Base-by-base conservation (phyloP, 2,888 invertebrate species). In the Erynnis tages region DNA sequence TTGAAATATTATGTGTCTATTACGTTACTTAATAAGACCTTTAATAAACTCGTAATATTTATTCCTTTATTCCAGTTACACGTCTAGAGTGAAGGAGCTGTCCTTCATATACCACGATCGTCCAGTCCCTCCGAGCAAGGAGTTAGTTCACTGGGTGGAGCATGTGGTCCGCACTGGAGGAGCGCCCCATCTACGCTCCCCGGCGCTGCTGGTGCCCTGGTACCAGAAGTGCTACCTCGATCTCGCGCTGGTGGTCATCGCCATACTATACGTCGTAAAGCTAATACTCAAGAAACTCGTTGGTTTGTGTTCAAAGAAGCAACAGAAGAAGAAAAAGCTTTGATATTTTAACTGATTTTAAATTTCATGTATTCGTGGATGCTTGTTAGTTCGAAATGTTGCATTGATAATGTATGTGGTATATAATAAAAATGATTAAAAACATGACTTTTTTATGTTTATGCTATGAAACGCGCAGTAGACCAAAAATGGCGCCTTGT, bases 61-160 rank as follows among this genome's bases (percentile, higher is more conserved):
- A 4, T 21, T 21, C 5, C 21, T 4, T 21, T 5, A 5, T 21
- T 27, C 7, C 38, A 38, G 38, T 11, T 38, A 38, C 13, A 13
- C 10, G 0, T n/a, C 1, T 2, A 38, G 8, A 13, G 38, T 13
- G 23, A 21, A 38, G 23, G 1, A 11, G 25, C 10, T 54, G 8
- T 66, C 65, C 1, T 13, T 48, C 13, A 54, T 66, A 4, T 63
- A 59, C 50, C 66, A 64, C 53, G 59, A 62, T 30, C 55, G 65
- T 2, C 34, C 57, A 5, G 53, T 54, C 4, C n/a, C 60, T 0
- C 63, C 66, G 6, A 57, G 53, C 16, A 48, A 40, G 7, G 63
- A 62, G 47, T 13, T 66, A 30, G 58, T 55, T 17, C 56, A 62
- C 40, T 65, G 66, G 65, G 59, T 60, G 34, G 54, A 58, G n/a